phyloP scores from a whole-genome alignment of 2,797 vertebrate species.

The Neomorphus geoffroyi region DNA sequence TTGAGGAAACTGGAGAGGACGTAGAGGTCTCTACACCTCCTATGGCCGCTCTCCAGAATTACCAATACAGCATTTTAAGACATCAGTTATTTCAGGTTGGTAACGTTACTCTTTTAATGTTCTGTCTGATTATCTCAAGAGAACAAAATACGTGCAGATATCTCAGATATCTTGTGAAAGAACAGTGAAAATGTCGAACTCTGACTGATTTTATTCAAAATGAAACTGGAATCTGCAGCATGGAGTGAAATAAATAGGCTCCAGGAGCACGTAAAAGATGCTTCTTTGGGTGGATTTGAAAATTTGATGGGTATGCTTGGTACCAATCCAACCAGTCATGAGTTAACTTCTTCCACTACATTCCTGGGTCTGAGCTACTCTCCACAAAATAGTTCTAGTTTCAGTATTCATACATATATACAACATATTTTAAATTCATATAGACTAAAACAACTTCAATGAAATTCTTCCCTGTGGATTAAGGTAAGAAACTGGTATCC shows the following conservation, averaged over 20 bases:
- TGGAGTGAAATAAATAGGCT: neutral
- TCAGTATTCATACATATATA: neutral
- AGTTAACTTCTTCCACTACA: neutral
- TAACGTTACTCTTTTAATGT: neutral
- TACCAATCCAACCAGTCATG: neutral
- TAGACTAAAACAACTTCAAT: neutral
- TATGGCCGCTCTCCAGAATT: neutral
- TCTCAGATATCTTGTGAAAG: neutral
- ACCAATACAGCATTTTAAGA: neutral
- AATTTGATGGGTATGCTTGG: neutral
- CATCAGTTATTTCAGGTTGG: neutral
- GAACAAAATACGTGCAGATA: fast-evolving
- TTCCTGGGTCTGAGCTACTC: neutral
- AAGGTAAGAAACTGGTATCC: neutral
- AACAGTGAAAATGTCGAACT: neutral
- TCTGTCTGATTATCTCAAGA: neutral
- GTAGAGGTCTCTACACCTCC: fast-evolving
- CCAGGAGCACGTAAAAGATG: neutral
- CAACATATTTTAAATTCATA: neutral
- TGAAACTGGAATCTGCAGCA: neutral
- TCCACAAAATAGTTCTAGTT: neutral
- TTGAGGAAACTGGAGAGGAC: neutral
- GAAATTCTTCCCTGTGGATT: neutral
- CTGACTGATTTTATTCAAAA: neutral
- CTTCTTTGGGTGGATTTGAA: neutral